A percentile compares a stretch with the other conserved stretches of the same genome.
Conservation (phyloP, 2,797 vertebrate genomes). For the Micropoecilia bifurca region DNA sequence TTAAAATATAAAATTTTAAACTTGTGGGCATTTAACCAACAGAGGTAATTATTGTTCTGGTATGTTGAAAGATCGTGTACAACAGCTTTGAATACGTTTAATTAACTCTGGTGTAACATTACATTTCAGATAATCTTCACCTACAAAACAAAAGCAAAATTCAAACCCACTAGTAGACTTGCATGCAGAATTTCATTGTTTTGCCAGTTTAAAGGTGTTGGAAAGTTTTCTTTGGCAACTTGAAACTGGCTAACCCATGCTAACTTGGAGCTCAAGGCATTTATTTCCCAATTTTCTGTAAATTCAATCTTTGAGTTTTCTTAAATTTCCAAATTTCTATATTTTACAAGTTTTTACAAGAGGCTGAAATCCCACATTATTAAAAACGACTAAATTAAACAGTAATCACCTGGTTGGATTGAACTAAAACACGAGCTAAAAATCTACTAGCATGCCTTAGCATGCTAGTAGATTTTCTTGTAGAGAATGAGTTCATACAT, state of each 20-base stretch:
- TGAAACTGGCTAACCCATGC: not conserved
- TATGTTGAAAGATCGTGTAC: not conserved
- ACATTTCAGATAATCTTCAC: not conserved
- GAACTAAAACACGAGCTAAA: not conserved
- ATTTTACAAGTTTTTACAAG: not conserved
- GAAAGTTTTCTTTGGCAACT: not conserved
- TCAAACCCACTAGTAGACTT: not conserved
- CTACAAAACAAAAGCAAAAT: not conserved
- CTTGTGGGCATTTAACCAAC: not conserved
- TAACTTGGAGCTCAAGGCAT: not conserved
- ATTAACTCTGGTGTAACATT: not conserved
- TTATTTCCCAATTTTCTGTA: not conserved
- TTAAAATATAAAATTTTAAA: not conserved
- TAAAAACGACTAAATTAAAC: not conserved
- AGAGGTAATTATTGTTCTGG: not conserved
- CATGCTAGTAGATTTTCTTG: too few relatives aligned
- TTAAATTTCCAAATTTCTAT: not conserved
- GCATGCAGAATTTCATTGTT: not conserved
- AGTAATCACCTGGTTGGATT: not conserved
- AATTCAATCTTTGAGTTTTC: not conserved
- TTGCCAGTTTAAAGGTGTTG: not conserved
- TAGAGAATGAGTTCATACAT: not conserved
- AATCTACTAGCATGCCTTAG: not conserved
- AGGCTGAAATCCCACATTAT: not conserved
- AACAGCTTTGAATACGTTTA: not conserved